Percentiles rank a stretch among this genome's conserved stretches.
phyloP scores from a whole-genome alignment of 1,140 invertebrate species.

The Pygmarrhopalites habei region DNA sequence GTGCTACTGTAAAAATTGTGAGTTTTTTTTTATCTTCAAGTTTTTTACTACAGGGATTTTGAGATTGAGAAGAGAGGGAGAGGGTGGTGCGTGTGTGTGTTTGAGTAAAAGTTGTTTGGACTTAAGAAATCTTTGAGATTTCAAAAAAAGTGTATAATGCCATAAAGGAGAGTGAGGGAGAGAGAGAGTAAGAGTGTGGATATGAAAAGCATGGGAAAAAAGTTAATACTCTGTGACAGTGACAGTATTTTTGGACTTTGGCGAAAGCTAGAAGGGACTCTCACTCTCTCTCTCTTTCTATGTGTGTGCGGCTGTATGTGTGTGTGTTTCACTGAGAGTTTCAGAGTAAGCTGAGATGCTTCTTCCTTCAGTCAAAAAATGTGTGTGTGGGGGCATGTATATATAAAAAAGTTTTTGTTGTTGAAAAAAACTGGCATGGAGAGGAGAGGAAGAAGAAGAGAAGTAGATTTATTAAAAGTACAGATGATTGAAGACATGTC shows the following conservation, averaged over 20 bases:
- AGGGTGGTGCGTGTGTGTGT: too few relatives aligned
- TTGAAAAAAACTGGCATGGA: conserved; percentile 3
- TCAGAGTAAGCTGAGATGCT: conserved; percentile 4
- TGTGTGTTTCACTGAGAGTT: not conserved
- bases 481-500: conserved; percentile 34
- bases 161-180: not conserved
- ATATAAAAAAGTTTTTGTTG: conserved; percentile 16
- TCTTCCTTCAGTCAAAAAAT: conserved; percentile 14
- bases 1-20: too few relatives aligned
- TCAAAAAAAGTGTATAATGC: too few relatives aligned
- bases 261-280: not conserved
- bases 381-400: too few relatives aligned
- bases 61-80: too few relatives aligned
- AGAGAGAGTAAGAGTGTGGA: too few relatives aligned
- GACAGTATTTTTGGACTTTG: not conserved
- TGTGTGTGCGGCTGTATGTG: not conserved
- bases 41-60: too few relatives aligned
- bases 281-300: not conserved
- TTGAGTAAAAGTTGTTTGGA: too few relatives aligned
- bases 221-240: conserved; percentile 8
- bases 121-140: too few relatives aligned
- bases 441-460: conserved; percentile 4
- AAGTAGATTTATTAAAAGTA: conserved; percentile 31
- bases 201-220: not conserved
- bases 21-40: too few relatives aligned